Evolutionary conservation across 2,113 vertebrate species (phyloP).

Genomic region (Tupaia tana): DNA sequence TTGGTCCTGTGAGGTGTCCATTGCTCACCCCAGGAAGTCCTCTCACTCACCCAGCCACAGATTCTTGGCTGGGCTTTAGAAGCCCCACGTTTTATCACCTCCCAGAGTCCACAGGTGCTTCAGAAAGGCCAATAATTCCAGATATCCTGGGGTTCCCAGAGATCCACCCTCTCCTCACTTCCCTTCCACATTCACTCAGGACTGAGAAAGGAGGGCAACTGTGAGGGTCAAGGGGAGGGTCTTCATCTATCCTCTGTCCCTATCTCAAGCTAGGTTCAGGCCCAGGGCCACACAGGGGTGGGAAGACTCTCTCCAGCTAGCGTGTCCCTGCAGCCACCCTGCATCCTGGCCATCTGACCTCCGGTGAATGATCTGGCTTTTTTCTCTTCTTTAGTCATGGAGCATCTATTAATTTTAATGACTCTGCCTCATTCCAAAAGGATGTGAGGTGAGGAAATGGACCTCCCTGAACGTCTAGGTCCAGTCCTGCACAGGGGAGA

Average conservation of each 20-base stretch:
- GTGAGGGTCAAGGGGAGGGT: rapidly evolving
- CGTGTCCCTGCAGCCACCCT: neutral
- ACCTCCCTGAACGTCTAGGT: rapidly evolving
- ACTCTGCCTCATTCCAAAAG: neutral
- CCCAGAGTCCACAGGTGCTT: neutral
- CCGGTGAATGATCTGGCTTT: too few species aligned
- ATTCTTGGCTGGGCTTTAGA: neutral
- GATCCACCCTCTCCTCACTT: too few species aligned
- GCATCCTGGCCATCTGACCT: neutral
- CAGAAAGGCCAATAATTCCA: neutral
- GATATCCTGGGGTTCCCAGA: neutral
- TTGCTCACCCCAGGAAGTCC: neutral
- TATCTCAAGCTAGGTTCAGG: too few species aligned
- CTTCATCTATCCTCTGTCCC: neutral
- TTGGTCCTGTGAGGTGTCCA: neutral
- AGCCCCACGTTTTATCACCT: neutral
- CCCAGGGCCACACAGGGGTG: rapidly evolving
- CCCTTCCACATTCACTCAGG: neutral
- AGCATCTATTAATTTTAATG: neutral
- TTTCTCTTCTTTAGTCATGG: neutral
- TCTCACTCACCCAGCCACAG: neutral
- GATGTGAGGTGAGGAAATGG: rapidly evolving
- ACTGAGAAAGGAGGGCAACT: neutral
- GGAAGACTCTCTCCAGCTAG: neutral
- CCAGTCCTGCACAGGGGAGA: neutral